A percentile compares a stretch with the other conserved stretches of the same genome.
phyloP scores from a whole-genome alignment of 2,113 vertebrate genomes.

The Sinocyclocheilus rhinocerous region DNA sequence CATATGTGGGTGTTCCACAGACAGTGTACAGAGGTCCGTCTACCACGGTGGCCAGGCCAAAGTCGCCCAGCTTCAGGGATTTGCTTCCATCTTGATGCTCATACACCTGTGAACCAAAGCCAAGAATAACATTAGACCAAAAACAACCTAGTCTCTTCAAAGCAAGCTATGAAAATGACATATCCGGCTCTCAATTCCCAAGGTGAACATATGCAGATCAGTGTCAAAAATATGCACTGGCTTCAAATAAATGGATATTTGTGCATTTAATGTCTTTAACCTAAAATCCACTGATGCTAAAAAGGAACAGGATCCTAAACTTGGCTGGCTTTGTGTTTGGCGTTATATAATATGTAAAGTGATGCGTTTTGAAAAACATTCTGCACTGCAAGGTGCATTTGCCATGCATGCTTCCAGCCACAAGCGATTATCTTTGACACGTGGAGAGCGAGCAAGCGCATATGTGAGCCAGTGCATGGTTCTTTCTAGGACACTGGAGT shows the following conservation, averaged over 20 bases:
- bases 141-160: neutral
- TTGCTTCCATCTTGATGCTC: slow-evolving; percentile 95
- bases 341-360: slow-evolving; percentile 42
- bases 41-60: slow-evolving; percentile 92
- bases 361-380: neutral
- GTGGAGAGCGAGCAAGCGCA: neutral
- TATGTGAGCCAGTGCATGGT: neutral
- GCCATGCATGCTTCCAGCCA: slow-evolving; percentile 36
- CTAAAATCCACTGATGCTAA: slow-evolving; percentile 19
- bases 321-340: slow-evolving; percentile 2
- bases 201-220: neutral
- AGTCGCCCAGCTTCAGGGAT: slow-evolving; percentile 94
- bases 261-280: neutral
- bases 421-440: slow-evolving; percentile 40
- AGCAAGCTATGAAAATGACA: neutral
- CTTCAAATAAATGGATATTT: neutral
- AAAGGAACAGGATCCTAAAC: neutral
- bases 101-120: slow-evolving; percentile 80
- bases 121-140: neutral
- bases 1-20: slow-evolving; percentile 96
- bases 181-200: neutral
- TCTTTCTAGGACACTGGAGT: neutral
- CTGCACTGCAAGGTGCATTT: slow-evolving; percentile 4
- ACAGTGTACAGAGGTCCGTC: slow-evolving; percentile 92
- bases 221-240: slow-evolving; percentile 1